Conservation (phyloP, 2,797 vertebrate genomes). For the Spinus olivaceus region DNA sequence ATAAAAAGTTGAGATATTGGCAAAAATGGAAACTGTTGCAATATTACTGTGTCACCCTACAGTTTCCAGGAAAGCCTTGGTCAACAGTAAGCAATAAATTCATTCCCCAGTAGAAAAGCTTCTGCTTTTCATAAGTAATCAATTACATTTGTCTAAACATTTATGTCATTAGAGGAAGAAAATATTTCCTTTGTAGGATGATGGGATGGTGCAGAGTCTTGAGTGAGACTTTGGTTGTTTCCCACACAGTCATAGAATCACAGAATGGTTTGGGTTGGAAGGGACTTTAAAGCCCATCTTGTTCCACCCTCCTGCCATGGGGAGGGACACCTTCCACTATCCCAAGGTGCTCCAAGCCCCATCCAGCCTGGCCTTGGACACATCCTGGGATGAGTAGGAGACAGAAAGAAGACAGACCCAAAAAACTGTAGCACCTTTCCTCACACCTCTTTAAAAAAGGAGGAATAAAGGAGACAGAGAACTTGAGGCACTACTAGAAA, state of each 20-base stretch:
- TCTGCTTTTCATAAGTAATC: neutral
- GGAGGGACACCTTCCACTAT: neutral
- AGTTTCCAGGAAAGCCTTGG: neutral
- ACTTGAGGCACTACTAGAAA: neutral
- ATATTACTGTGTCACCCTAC: neutral
- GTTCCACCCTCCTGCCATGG: neutral
- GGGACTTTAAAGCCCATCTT: neutral
- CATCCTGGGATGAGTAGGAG: neutral
- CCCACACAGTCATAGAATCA: neutral
- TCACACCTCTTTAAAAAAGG: neutral
- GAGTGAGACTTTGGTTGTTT: neutral
- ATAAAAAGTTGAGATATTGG: neutral
- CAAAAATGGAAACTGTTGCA: neutral
- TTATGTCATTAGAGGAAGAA: neutral
- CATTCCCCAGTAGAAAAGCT: neutral
- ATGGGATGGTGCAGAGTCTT: neutral
- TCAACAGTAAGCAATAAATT: neutral
- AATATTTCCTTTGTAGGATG: neutral
- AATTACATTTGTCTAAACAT: neutral
- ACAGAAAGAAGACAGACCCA: neutral
- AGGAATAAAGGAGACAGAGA: neutral
- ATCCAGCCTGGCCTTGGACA: neutral
- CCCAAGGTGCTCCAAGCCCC: neutral
- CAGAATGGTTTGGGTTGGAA: neutral
- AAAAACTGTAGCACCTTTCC: neutral